Conservation (phyloP, 2,888 invertebrate genomes). For the Pterostichus niger region DNA sequence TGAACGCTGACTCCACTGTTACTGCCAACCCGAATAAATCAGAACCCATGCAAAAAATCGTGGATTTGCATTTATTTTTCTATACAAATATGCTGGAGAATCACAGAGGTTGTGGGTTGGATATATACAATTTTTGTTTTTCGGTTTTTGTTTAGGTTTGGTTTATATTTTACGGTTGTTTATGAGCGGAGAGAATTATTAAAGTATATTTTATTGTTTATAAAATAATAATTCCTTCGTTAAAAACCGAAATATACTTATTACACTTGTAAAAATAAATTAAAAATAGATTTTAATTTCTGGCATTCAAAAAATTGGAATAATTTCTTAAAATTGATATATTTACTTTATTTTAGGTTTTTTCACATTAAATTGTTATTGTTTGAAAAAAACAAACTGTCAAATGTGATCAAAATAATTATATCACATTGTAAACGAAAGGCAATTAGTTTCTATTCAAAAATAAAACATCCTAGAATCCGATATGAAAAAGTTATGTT, state of each 20-base stretch:
- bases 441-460: neutral
- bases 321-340: too few relatives aligned
- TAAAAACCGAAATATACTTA: neutral
- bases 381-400: too few relatives aligned
- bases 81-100: slow-evolving; percentile 47
- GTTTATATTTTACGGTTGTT: slow-evolving; percentile 30
- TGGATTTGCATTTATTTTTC: slow-evolving; percentile 55
- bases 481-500: too few relatives aligned
- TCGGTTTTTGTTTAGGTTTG: slow-evolving; percentile 15
- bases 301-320: too few relatives aligned
- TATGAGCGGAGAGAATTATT: slow-evolving; percentile 7
- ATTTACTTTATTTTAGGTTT: too few relatives aligned
- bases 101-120: slow-evolving; percentile 36
- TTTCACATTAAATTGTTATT: too few relatives aligned
- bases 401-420: too few relatives aligned
- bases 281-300: neutral
- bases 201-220: slow-evolving; percentile 8
- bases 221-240: too few relatives aligned
- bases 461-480: neutral
- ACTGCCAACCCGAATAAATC: slow-evolving; percentile 50
- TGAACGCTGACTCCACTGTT: slow-evolving; percentile 34
- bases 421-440: too few relatives aligned
- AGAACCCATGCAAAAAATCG: slow-evolving; percentile 55
- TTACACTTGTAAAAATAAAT: too few relatives aligned
- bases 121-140: slow-evolving; percentile 25